These are phyloP conservation scores for Steinernema carpocapsae DNA, from an alignment of 2,888 invertebrate genomes.

Conservation along the genomic window DNA sequence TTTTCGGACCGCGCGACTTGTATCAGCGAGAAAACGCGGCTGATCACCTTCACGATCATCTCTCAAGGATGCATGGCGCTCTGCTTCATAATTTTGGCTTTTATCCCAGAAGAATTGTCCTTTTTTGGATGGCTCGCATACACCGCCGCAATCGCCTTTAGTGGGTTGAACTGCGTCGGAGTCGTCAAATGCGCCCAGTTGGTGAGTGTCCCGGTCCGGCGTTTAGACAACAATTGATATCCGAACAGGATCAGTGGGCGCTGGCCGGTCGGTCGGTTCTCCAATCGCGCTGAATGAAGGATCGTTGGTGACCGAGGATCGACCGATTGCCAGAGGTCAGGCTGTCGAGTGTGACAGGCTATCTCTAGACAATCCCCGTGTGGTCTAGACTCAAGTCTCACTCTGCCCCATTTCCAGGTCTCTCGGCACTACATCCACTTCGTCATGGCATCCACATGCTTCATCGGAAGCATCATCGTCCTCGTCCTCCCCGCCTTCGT, in stretches of 20 bases:
- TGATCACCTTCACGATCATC: conserved; percentile 38
- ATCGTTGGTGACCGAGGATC: too few relatives aligned
- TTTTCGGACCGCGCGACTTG: conserved; percentile 51
- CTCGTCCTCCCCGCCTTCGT: conserved; percentile 34
- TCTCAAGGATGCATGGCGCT: conserved; percentile 48
- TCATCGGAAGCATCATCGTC: conserved; percentile 31
- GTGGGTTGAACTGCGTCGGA: conserved; percentile 58
- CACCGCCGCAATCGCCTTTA: conserved; percentile 53
- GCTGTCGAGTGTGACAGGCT: too few relatives aligned
- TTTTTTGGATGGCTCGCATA: conserved; percentile 53
- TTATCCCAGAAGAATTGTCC: conserved; percentile 30
- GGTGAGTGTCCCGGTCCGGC: conserved; percentile 42
- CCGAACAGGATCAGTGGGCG: too few relatives aligned
- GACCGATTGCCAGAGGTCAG: too few relatives aligned
- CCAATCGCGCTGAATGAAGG: too few relatives aligned
- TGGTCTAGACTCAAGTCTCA: too few relatives aligned
- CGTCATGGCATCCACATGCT: conserved; percentile 36
- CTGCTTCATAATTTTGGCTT: conserved; percentile 53
- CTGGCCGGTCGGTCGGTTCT: too few relatives aligned
- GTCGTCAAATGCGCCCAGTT: conserved; percentile 55
- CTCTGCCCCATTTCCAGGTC: conserved; percentile 30
- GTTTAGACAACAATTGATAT: too few relatives aligned
- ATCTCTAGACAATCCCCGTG: too few relatives aligned
- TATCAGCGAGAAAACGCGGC: conserved; percentile 45
- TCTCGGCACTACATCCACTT: conserved; percentile 37